A percentile compares a stretch with the other conserved stretches of the same genome.
Conservation (phyloP, 2,888 invertebrate species). For the Empis livida region DNA sequence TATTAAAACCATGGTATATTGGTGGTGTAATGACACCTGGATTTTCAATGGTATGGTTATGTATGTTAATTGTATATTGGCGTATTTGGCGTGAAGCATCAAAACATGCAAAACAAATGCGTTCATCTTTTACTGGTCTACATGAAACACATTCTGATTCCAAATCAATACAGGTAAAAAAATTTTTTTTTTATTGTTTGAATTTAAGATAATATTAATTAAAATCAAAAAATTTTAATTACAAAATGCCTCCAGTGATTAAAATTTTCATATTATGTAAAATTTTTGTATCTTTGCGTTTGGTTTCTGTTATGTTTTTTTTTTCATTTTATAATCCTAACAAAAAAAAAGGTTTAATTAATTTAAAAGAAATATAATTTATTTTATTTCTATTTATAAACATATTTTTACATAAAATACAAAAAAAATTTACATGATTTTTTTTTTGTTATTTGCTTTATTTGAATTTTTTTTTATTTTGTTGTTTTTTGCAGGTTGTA, state of each 20-base stretch:
- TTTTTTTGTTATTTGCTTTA: background rate
- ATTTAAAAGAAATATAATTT: no score
- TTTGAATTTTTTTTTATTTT: no score
- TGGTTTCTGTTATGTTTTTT: background rate
- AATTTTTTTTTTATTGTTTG: background rate
- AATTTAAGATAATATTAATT: background rate
- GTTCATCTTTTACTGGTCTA: slow-evolving; percentile 43
- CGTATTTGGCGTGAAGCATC: slow-evolving; percentile 67
- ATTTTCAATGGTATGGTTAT: slow-evolving; percentile 59
- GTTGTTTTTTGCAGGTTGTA: slow-evolving; percentile 49
- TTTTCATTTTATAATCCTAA: background rate
- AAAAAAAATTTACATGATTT: background rate
- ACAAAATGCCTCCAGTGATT: background rate
- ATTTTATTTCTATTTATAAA: no score
- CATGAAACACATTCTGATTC: slow-evolving; percentile 49
- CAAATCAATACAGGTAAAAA: slow-evolving; percentile 59
- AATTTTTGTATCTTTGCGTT: no score
- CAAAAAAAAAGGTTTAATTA: background rate
- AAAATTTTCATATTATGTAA: no score
- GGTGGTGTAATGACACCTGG: slow-evolving; percentile 50
- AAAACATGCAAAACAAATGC: slow-evolving; percentile 54
- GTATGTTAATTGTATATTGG: slow-evolving; percentile 62
- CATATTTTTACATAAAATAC: background rate
- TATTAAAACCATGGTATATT: slow-evolving; percentile 39
- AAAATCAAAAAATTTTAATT: background rate